phyloP scores from a whole-genome alignment of 2,113 vertebrate genomes.

The Leucosticte australis region DNA sequence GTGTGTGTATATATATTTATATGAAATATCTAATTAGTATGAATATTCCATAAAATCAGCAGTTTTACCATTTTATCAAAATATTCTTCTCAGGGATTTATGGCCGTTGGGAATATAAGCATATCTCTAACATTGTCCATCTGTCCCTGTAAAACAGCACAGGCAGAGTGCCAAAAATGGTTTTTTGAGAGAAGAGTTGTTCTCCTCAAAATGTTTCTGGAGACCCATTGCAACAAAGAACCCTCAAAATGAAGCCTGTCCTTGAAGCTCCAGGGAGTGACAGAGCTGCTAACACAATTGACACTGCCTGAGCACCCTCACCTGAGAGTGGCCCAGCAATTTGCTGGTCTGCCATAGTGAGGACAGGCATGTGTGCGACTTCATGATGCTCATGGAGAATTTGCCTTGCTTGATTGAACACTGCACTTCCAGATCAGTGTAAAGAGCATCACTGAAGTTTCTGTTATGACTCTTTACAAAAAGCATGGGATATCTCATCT shows the following conservation, averaged over 20 bases:
- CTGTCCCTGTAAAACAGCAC: background rate
- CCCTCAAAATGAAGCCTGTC: background rate
- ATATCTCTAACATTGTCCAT: conserved; percentile 16
- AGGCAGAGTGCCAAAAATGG: background rate
- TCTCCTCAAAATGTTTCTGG: background rate
- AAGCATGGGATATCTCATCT: background rate
- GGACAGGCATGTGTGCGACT: background rate
- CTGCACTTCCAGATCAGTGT: background rate
- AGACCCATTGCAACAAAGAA: background rate
- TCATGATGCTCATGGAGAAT: background rate
- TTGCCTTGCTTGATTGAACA: background rate
- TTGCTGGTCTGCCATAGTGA: background rate
- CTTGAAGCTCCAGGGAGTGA: background rate
- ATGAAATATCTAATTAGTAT: background rate
- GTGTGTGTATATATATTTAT: background rate
- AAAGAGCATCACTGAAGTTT: conserved; percentile 5
- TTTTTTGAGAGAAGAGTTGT: background rate
- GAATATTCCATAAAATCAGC: background rate
- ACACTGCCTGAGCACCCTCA: background rate
- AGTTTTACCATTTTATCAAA: conserved; percentile 19
- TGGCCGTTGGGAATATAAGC: background rate
- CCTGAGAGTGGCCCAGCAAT: background rate
- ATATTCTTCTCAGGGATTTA: conserved; percentile 33
- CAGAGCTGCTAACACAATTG: background rate
- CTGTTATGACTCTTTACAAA: conserved; percentile 19